phyloP scores from a whole-genome alignment of 1,140 invertebrate species.

The Tyrophagus putrescentiae region DNA sequence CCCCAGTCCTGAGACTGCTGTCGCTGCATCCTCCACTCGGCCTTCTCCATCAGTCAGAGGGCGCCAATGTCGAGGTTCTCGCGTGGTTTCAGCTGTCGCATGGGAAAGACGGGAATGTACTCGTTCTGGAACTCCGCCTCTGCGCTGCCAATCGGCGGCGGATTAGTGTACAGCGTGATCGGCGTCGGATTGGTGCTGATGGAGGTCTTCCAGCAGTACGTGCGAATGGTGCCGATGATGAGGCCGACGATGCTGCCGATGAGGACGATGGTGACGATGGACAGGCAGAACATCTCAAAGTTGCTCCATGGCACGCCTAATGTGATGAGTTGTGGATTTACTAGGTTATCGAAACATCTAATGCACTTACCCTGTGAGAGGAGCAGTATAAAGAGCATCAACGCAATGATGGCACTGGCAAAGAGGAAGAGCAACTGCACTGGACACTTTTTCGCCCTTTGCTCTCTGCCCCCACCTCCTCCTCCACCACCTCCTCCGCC shows the following conservation, averaged over 20 bases:
- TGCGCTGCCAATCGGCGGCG: slow-evolving; percentile 14
- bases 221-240: not conserved
- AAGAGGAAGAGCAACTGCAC: not conserved
- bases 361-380: slow-evolving; percentile 2
- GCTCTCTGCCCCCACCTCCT: too few species aligned
- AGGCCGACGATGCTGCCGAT: slow-evolving; percentile 16
- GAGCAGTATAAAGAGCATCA: not conserved
- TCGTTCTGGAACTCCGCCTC: slow-evolving; percentile 19
- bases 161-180: slow-evolving; percentile 14
- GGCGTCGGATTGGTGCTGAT: slow-evolving; percentile 10
- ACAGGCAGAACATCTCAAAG: slow-evolving; percentile 2
- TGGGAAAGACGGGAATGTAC: slow-evolving; percentile 18
- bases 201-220: slow-evolving; percentile 11
- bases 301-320: slow-evolving; percentile 16
- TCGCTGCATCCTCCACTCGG: slow-evolving; percentile 28
- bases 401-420: not conserved
- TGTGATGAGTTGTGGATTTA: not conserved
- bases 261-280: slow-evolving; percentile 1
- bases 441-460: too few species aligned
- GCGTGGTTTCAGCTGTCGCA: slow-evolving; percentile 12
- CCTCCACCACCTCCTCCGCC: too few species aligned
- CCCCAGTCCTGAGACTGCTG: too few species aligned
- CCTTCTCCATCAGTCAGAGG: not conserved
- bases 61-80: slow-evolving; percentile 6
- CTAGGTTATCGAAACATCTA: not conserved